Evolutionary conservation across 1,140 invertebrate species (phyloP).

Genomic region (Pogonomyrmex californicus): DNA sequence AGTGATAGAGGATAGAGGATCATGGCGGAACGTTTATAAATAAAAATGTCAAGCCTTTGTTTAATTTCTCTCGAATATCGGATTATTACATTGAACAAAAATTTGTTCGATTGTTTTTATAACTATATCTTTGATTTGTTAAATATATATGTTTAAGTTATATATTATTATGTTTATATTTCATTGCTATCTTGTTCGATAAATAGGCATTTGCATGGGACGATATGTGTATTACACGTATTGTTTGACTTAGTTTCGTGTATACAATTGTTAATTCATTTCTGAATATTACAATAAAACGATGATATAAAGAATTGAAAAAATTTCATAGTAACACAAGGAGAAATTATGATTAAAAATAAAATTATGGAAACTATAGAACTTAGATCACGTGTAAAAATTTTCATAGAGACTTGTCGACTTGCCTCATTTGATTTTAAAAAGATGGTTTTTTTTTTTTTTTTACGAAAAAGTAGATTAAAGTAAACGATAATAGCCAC

Average conservation of each 20-base stretch:
- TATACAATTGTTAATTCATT: too few relatives aligned
- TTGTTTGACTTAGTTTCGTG: too few relatives aligned
- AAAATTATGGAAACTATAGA: too few relatives aligned
- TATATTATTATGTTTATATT: too few relatives aligned
- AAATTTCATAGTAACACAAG: neutral
- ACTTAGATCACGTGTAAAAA: too few relatives aligned
- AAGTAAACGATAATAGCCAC: neutral
- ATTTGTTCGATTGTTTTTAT: neutral
- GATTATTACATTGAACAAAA: neutral
- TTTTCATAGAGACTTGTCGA: neutral
- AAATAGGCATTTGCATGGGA: too few relatives aligned
- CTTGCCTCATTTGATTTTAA: neutral
- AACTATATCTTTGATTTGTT: neutral
- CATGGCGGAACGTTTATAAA: conserved; percentile 43
- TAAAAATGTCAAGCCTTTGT: conserved; percentile 10
- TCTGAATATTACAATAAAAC: neutral
- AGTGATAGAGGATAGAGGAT: neutral
- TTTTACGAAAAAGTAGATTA: neutral
- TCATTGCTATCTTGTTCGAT: too few relatives aligned
- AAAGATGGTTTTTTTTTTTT: neutral
- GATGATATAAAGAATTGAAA: neutral
- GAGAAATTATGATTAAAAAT: neutral
- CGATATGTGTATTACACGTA: too few relatives aligned
- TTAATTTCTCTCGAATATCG: neutral
- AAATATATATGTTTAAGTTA: too few relatives aligned